Evolutionary conservation across 2,113 vertebrate genomes (phyloP), one percentile per base, ranked within the genome.

Genomic region (Siniperca knerii): DNA sequence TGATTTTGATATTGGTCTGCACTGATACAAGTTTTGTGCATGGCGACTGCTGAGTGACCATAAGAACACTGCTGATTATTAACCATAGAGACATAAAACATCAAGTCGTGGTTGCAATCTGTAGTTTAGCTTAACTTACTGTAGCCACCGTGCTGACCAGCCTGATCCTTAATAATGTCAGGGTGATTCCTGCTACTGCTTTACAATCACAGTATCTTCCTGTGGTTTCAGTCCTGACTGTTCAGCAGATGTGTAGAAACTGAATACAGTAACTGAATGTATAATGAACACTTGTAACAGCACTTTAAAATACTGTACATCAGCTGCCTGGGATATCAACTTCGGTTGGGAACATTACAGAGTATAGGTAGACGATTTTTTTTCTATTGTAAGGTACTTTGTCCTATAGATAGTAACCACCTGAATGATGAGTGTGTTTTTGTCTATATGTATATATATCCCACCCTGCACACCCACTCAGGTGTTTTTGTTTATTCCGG

Each of bases 101-200:
- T 66, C 11, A 23, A 37, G 35, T 4, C n/a, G 46, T 61, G 42
- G 40, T 64, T 52, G 42, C 48, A 58, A 77, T 52, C 25, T 54
- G 62, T 69, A 64, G 42, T 68, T 65, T 4, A 33, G 52, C 8
- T 81, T 44, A 55, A 79, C 4, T 11, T 23, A 68, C 54, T 60
- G 23, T n/a, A 42, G 13, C n/a, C 46, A 15, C 7, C 61, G 0
- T 60, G 57, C 33, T 72, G 33, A 58, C 4, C 21, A 33, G 67
- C 13, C 57, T 16, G 25, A 75, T 61, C 33, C 37, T 78, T 55
- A 44, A 55, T 54, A 68, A 81, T 67, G 42, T 81, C 67, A 35
- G 7, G 12, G 6, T 46, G 48, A 84, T 61, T 64, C 48, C n/a
- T 3, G 60, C 25, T 12, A 6, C 40, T 48, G 33, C 69, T 64